Conservation (phyloP, 2,113 vertebrate genomes). For the Vanacampus margaritifer region DNA sequence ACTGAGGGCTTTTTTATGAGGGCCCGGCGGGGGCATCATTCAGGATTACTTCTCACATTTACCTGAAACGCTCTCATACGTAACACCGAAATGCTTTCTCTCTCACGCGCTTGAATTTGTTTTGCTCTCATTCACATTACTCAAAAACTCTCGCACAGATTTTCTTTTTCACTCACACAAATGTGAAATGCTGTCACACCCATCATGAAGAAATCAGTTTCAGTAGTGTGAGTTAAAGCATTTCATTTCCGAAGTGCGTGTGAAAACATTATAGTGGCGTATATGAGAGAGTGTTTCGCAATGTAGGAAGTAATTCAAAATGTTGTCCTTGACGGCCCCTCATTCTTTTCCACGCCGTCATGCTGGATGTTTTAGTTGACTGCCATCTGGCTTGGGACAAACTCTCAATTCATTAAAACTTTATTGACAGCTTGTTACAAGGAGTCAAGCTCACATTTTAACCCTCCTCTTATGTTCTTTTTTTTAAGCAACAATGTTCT, state of each 20-base stretch:
- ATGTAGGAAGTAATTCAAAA: neutral
- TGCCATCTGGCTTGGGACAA: neutral
- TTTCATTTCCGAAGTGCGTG: neutral
- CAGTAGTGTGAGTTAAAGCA: too few relatives aligned
- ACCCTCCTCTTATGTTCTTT: neutral
- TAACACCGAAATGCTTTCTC: neutral
- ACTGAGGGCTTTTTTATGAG: constrained; percentile 9
- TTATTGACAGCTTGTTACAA: neutral
- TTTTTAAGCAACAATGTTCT: neutral
- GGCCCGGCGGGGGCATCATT: neutral
- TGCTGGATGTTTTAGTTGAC: neutral
- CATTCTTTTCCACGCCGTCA: neutral
- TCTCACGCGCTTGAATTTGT: too few relatives aligned
- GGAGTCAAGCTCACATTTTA: neutral
- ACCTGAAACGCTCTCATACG: neutral
- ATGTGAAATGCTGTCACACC: too few relatives aligned
- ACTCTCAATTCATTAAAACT: neutral
- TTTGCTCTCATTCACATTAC: too few relatives aligned
- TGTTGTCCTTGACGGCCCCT: neutral
- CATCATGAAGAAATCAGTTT: too few relatives aligned
- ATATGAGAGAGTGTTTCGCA: neutral
- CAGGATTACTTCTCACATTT: neutral
- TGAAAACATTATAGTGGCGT: neutral
- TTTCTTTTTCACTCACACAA: too few relatives aligned
- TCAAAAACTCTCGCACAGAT: too few relatives aligned